Evolutionary conservation across 2,888 invertebrate genomes (phyloP).

Genomic region (Caenorhabditis japonica): DNA sequence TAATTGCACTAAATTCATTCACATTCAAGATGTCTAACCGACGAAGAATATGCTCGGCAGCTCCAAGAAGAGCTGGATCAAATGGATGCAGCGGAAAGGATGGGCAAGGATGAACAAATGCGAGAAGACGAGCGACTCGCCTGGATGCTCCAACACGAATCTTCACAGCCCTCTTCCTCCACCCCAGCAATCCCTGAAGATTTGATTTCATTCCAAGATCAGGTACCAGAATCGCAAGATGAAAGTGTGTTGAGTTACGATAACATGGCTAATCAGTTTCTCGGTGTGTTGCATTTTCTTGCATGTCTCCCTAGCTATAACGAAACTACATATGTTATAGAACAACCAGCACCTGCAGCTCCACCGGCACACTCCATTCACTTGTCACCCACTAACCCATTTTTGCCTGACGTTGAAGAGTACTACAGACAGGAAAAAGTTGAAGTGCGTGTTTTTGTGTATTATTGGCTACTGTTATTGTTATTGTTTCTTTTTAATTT

Average conservation of each 20-base stretch:
- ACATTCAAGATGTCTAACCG: conserved; percentile 27
- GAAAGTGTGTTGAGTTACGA: conserved; percentile 26
- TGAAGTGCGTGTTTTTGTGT: conserved; percentile 24
- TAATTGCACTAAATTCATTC: no score
- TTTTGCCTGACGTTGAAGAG: conserved; percentile 44
- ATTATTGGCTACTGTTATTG: no score
- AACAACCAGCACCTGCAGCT: conserved; percentile 12
- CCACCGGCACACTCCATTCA: conserved; percentile 11
- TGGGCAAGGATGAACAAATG: conserved; percentile 28
- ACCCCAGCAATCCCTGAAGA: conserved; percentile 11
- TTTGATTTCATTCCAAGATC: conserved; percentile 30
- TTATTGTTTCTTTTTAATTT: conserved; percentile 19
- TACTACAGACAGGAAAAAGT: conserved; percentile 22
- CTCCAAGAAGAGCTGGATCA: conserved; percentile 42
- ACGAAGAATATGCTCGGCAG: conserved; percentile 43
- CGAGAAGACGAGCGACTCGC: conserved; percentile 31
- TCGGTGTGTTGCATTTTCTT: no score
- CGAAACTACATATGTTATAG: conserved; percentile 4
- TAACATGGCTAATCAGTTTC: conserved; percentile 43
- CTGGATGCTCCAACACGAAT: conserved; percentile 21
- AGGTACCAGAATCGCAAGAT: conserved; percentile 14
- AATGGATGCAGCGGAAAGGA: conserved; percentile 17
- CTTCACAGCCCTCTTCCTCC: not conserved
- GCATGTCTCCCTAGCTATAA: not conserved
- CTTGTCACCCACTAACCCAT: conserved; percentile 49